Evolutionary conservation across 1,140 invertebrate species (phyloP), one percentile per base, ranked within the genome.

Genomic region (Chelonus insularis): DNA sequence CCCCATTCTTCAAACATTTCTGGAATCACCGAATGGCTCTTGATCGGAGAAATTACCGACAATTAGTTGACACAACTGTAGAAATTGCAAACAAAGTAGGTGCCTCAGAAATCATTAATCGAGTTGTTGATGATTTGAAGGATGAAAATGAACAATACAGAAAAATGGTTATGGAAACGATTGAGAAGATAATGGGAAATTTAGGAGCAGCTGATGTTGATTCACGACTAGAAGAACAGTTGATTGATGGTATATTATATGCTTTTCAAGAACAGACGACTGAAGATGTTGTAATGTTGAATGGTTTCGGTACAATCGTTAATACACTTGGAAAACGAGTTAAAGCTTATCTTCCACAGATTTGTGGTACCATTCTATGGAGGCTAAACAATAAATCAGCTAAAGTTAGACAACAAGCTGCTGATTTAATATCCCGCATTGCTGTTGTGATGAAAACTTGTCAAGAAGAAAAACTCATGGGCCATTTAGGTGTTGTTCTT

Each of bases 131-230:
- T 73, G 97, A 99, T 82, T 83, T 99, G 29, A 99, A 99, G 82
- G 97, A 99, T 80, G 97, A 99, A 83, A 98, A 99, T 80, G 98
- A 99, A 80, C 95, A 98, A 72, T 99, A 99, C 79, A 86, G 98
- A 62, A 99, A 99, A 84, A 99, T 99, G 97, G 97, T 99, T 0
- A 99, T 99, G 96, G 98, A 99, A 79, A 99, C 96, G 0, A 99
- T 99, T 64, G 98, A 99, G 78, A 99, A 99, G 79, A 94, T 99
- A 59, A 95, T 99, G 87, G 93, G 92, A 4, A 97, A 98, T 79
- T 84, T 99, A 14, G 98, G 98, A 32, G 96, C 97, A 0, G 94
- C 95, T 0, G 97, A 99, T 77, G 97, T 99, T 48, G 97, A 99
- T 80, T 96, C 95, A 0, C 85, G 97, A 39, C 81, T 99, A 0